A percentile compares a stretch with the other conserved stretches of the same genome.
phyloP scores from a whole-genome alignment of 2,113 vertebrate genomes.

The Theristicus caerulescens region DNA sequence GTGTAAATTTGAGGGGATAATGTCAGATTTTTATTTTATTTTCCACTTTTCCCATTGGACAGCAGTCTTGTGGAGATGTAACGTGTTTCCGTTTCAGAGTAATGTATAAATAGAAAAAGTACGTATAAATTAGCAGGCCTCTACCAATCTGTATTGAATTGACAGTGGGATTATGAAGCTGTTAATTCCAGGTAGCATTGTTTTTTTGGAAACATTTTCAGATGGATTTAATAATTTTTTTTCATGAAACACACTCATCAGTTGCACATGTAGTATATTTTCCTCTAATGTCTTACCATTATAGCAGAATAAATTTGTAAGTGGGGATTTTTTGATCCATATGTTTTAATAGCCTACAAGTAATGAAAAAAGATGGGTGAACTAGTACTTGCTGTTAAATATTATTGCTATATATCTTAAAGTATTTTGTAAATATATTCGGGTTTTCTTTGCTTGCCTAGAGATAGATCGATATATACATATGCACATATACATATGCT shows the following conservation, averaged over 20 bases:
- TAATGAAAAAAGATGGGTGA: not conserved
- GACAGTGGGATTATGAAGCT: not conserved
- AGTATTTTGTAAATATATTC: not conserved
- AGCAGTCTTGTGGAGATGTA: not conserved
- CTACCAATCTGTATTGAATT: not conserved
- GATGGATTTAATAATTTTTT: not conserved
- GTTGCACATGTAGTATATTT: accelerated
- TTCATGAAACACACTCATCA: not conserved
- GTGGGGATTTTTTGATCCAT: not conserved
- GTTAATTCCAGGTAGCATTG: not conserved
- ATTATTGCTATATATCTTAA: not conserved
- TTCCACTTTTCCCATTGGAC: not conserved
- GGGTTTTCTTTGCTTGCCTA: not conserved
- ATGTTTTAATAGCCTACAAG: not conserved
- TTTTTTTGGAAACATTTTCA: not conserved
- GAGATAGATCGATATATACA: not conserved
- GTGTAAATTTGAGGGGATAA: not conserved
- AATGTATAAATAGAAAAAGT: not conserved
- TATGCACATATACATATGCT: accelerated
- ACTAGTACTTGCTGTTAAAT: not conserved
- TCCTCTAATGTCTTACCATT: not conserved
- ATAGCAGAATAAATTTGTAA: not conserved
- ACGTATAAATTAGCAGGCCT: not conserved
- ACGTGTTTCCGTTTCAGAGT: not conserved
- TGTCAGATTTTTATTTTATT: not conserved